Base-by-base conservation (phyloP, 2,113 vertebrate genomes). In the Colinus virginianus region DNA sequence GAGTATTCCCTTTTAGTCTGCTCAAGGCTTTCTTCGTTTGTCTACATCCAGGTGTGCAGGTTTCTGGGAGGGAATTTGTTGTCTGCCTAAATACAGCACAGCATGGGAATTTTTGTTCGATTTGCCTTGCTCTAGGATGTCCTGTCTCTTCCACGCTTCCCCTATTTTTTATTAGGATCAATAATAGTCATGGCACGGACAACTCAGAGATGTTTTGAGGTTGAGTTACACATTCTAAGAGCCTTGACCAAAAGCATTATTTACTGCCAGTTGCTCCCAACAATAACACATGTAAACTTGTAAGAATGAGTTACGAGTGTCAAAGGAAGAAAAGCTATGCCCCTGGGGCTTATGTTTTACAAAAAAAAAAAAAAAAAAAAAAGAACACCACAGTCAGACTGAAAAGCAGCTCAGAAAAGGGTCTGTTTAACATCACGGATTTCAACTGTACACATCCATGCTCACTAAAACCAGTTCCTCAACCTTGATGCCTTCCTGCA, bases 321-420 rank as follows among this genome's bases (percentile, higher is more conserved):
- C 76, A 88, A 93, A 95, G 59, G 55, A 90, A 94, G 71, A 62
- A 91, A 96, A 88, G 46, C 70, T 68, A 55, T 91, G 61, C 64
- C 89, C 76, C 79, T 46, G 85, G 90, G 87, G 81, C 78, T 77
- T 90, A 36, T 36, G 21, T 18, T 91, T 93, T 61, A 40, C 11
- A 40, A 40, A 40, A 40, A 40, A 81, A 56, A 83, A 87, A 55
- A 32, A 70, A 28, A 43, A 71, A 40, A 40, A 12, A 87, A 55
- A 32, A 70, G n/a, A 46, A 71, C 30, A 85, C 46, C 32, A 40
- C 13, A 51, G 53, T 34, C 58, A 30, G 45, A 63, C 28, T 5
- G 32, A 58, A 53, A 36, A 81, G 51, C 82, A 76, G 49, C 67
- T 78, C 68, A 77, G 63, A 82, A 89, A 87, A 87, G 4, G 5